A percentile compares a stretch with the other conserved stretches of the same genome.
These are phyloP conservation scores for Litoditis marina DNA, from an alignment of 2,888 invertebrate genomes.

Conservation along the genomic window DNA sequence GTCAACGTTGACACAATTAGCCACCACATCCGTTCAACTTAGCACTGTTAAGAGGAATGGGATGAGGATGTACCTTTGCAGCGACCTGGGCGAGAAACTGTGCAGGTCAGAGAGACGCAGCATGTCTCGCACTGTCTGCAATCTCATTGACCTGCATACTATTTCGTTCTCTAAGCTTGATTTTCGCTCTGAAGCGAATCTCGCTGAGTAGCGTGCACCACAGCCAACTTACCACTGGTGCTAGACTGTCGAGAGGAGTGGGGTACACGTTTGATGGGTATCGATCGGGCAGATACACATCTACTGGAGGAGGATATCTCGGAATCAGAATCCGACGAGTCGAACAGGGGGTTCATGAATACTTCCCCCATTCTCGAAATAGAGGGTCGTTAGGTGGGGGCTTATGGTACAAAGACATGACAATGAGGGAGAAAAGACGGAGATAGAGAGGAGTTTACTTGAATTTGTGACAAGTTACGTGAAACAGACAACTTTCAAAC, in stretches of 20 bases:
- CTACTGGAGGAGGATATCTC: slow-evolving; percentile 35
- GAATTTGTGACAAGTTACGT: neutral
- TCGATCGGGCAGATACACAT: slow-evolving; percentile 20
- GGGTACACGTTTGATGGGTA: slow-evolving; percentile 23
- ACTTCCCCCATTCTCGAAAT: slow-evolving; percentile 33
- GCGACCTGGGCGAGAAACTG: too few relatives aligned
- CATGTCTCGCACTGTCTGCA: too few relatives aligned
- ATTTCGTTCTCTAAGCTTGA: too few relatives aligned
- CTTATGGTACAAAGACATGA: neutral
- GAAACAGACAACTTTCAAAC: neutral
- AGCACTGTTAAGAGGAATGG: too few relatives aligned
- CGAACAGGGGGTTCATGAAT: slow-evolving; percentile 38
- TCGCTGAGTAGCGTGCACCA: too few relatives aligned
- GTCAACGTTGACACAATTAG: too few relatives aligned
- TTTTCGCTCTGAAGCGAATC: too few relatives aligned
- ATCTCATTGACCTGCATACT: too few relatives aligned
- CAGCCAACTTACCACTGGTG: slow-evolving; percentile 20
- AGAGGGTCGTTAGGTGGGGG: neutral
- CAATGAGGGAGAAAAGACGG: neutral
- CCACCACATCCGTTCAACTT: too few relatives aligned
- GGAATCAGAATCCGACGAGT: slow-evolving; percentile 36
- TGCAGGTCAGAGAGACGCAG: too few relatives aligned
- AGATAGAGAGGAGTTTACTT: neutral
- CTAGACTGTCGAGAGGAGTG: slow-evolving; percentile 21
- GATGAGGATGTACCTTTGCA: too few relatives aligned